phyloP scores from a whole-genome alignment of 2,797 vertebrate genomes.

The Halcyon smyrnensis region DNA sequence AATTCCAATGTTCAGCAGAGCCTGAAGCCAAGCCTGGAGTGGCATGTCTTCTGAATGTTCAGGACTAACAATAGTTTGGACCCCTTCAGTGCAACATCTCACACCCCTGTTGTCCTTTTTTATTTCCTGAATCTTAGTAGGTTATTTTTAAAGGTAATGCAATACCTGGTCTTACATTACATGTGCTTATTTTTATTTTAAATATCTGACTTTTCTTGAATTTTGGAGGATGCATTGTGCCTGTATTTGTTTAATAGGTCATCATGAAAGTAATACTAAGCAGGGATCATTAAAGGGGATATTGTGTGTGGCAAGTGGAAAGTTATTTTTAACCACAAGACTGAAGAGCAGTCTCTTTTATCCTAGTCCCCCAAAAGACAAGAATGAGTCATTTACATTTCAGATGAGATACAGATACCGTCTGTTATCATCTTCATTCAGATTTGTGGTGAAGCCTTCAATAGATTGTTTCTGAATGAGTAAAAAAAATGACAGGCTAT shows the following conservation, averaged over 20 bases:
- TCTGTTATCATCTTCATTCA: constrained; percentile 49
- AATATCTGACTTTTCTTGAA: background rate
- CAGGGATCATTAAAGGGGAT: constrained; percentile 27
- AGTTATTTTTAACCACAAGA: constrained; percentile 49
- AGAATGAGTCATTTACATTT: constrained; percentile 60
- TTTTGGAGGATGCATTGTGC: background rate
- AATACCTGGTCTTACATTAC: rapidly evolving
- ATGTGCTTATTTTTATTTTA: background rate
- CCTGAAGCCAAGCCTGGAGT: background rate
- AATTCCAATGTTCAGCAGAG: background rate
- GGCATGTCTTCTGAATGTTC: background rate
- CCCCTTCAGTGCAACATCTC: background rate
- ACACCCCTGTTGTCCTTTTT: background rate
- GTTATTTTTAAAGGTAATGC: background rate
- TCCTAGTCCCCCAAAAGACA: constrained; percentile 35
- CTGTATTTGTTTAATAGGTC: constrained; percentile 18
- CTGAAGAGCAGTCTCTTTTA: constrained; percentile 36
- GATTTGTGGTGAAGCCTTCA: constrained; percentile 22
- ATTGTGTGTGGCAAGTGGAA: background rate
- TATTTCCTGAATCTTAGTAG: background rate
- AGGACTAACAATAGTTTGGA: background rate
- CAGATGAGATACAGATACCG: constrained; percentile 22
- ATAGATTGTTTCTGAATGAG: background rate
- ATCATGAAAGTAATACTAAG: constrained; percentile 5
- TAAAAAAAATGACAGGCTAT: background rate